phyloP scores from a whole-genome alignment of 2,113 vertebrate genomes.

The Cryptoleucopteryx plumbea region DNA sequence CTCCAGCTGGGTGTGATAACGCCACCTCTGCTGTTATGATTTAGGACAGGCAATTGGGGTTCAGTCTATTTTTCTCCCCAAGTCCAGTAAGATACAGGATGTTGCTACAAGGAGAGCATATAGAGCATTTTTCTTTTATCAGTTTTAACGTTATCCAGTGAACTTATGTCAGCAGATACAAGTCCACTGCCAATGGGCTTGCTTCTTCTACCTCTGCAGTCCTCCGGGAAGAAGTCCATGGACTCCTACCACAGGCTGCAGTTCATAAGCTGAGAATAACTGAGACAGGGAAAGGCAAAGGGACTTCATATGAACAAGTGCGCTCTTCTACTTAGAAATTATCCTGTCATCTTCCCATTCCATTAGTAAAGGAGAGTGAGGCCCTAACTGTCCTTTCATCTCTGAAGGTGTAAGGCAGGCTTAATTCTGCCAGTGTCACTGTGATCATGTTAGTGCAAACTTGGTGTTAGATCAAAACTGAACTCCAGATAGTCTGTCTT shows the following conservation, averaged over 20 bases:
- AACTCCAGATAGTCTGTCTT: background rate
- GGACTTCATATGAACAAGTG: accelerated
- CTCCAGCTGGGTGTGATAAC: background rate
- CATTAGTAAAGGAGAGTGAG: background rate
- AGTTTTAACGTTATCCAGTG: accelerated
- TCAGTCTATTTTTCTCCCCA: background rate
- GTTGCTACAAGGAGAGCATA: accelerated
- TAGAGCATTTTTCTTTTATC: background rate
- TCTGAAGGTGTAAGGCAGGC: background rate
- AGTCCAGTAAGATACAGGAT: too few relatives aligned
- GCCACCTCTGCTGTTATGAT: background rate
- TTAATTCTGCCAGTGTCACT: background rate
- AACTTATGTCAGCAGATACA: background rate
- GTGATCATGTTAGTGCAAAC: background rate
- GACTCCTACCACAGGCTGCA: background rate
- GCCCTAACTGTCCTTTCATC: background rate
- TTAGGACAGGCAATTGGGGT: background rate
- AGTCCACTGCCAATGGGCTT: background rate
- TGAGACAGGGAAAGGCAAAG: background rate
- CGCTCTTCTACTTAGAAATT: background rate
- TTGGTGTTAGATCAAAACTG: background rate
- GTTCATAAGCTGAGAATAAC: background rate
- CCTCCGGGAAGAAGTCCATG: background rate
- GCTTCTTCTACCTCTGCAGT: background rate
- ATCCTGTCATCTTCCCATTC: background rate